phyloP scores from a whole-genome alignment of 2,797 vertebrate species.

The Ctenosaura bakeri region DNA sequence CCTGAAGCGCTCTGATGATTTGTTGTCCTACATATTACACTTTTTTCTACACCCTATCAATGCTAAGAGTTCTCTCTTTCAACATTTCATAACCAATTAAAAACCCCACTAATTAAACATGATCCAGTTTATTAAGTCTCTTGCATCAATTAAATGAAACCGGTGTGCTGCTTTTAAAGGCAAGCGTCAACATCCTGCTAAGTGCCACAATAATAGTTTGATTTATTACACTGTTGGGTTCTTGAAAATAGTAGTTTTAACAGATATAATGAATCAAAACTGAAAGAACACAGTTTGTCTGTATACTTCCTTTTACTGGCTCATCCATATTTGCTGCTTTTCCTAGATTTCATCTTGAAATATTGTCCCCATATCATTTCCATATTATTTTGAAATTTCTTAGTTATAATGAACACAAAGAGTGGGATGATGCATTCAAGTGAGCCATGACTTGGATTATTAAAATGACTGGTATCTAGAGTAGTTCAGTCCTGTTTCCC shows the following conservation, averaged over 20 bases:
- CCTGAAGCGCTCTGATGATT: slow-evolving; percentile 35
- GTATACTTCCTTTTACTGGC: neutral
- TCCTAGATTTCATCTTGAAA: slow-evolving; percentile 57
- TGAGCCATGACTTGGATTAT: slow-evolving; percentile 17
- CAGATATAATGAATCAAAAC: slow-evolving; percentile 64
- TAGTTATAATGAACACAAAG: neutral
- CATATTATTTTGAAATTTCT: slow-evolving; percentile 54
- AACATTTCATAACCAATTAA: slow-evolving; percentile 65
- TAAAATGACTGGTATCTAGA: slow-evolving; percentile 13
- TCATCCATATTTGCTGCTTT: slow-evolving; percentile 52
- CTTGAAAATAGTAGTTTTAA: slow-evolving; percentile 64
- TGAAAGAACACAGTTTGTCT: slow-evolving; percentile 58
- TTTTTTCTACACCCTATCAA: slow-evolving; percentile 41
- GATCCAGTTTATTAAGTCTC: slow-evolving; percentile 48
- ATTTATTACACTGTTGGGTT: slow-evolving; percentile 60
- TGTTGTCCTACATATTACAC: slow-evolving; percentile 23
- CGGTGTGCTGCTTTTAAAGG: slow-evolving; percentile 45
- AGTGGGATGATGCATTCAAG: slow-evolving; percentile 47
- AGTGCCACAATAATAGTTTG: slow-evolving; percentile 51
- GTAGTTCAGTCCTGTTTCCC: neutral
- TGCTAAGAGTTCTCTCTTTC: slow-evolving; percentile 52
- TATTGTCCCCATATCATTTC: slow-evolving; percentile 36
- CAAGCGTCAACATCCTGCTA: slow-evolving; percentile 50
- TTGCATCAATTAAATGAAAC: slow-evolving; percentile 61
- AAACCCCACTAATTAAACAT: slow-evolving; percentile 73